Percentiles rank a stretch among this genome's conserved stretches.
phyloP scores from a whole-genome alignment of 1,140 invertebrate species.

The Hylaeus volcanicus region DNA sequence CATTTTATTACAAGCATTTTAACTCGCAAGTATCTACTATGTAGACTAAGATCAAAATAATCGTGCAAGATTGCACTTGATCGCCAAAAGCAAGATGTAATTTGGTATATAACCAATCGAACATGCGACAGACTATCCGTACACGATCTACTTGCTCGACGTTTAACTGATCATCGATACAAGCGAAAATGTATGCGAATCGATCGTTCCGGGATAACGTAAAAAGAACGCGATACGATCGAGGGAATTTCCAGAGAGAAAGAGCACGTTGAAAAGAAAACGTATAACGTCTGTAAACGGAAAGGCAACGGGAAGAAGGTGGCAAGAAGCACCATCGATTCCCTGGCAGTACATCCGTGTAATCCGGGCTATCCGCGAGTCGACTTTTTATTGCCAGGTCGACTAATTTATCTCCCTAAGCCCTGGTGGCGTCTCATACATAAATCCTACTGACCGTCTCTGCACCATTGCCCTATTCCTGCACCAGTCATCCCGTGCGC shows the following conservation, averaged over 20 bases:
- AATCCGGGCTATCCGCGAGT: constrained; percentile 70
- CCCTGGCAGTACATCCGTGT: constrained; percentile 66
- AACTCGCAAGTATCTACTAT: too few relatives aligned
- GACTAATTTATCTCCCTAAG: constrained; percentile 73
- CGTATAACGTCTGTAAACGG: constrained; percentile 46
- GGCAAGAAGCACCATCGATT: constrained; percentile 67
- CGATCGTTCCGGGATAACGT: neutral
- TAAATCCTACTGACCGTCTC: constrained; percentile 67
- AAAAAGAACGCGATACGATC: neutral
- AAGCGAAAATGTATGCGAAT: neutral
- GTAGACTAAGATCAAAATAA: too few relatives aligned
- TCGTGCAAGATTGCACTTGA: too few relatives aligned
- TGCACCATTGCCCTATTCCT: constrained; percentile 35
- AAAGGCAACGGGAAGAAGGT: constrained; percentile 41
- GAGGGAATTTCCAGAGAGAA: constrained; percentile 6
- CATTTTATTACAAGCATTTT: too few relatives aligned
- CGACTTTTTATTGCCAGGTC: constrained; percentile 67
- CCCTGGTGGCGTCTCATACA: constrained; percentile 66
- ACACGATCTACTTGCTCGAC: too few relatives aligned
- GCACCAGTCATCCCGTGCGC: constrained; percentile 32
- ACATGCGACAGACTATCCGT: too few relatives aligned
- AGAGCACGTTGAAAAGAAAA: constrained; percentile 41
- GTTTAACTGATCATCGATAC: too few relatives aligned
- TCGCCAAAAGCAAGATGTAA: too few relatives aligned
- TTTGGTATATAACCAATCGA: too few relatives aligned